Conservation (phyloP, 23 tunicate species). For the Diplosoma virens region DNA sequence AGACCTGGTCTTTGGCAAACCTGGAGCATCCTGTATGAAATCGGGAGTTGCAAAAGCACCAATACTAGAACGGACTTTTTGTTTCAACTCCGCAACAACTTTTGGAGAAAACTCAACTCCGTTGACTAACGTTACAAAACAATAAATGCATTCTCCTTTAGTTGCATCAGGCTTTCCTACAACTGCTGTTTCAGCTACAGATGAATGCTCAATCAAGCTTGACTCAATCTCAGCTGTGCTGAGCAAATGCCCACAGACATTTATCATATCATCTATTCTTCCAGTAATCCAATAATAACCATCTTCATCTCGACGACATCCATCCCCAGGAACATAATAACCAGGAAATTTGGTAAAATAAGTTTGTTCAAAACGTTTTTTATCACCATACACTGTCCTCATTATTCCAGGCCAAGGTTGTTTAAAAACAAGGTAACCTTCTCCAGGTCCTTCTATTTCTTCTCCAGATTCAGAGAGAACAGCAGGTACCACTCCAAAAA, state of each 20-base stretch:
- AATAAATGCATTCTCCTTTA: constrained; percentile 78
- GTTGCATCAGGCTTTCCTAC: constrained; percentile 71
- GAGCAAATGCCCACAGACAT: constrained; percentile 83
- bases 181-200: constrained; percentile 90
- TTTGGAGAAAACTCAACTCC: constrained; percentile 41
- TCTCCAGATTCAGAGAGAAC: constrained; percentile 65
- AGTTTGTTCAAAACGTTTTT: constrained; percentile 63
- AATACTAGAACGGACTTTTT: constrained; percentile 48
- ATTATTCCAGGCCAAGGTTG: constrained; percentile 96
- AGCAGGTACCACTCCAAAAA: constrained; percentile 90
- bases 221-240: constrained; percentile 94
- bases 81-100: constrained; percentile 36
- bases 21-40: constrained; percentile 77
- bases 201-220: constrained; percentile 60
- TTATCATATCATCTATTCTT: constrained; percentile 92
- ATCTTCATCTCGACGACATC: constrained; percentile 79
- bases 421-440: constrained; percentile 90
- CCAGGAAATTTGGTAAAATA: constrained; percentile 85
- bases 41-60: constrained; percentile 79
- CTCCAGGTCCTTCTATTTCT: constrained; percentile 67
- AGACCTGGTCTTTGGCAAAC: constrained; percentile 77
- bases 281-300: constrained; percentile 95
- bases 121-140: constrained; percentile 77
- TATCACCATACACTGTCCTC: constrained; percentile 85
- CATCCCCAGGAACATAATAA: constrained; percentile 92